Conservation (phyloP, 37 sponge, comb jelly and placozoan genomes). For the Chondrilla cf. caribensis region DNA sequence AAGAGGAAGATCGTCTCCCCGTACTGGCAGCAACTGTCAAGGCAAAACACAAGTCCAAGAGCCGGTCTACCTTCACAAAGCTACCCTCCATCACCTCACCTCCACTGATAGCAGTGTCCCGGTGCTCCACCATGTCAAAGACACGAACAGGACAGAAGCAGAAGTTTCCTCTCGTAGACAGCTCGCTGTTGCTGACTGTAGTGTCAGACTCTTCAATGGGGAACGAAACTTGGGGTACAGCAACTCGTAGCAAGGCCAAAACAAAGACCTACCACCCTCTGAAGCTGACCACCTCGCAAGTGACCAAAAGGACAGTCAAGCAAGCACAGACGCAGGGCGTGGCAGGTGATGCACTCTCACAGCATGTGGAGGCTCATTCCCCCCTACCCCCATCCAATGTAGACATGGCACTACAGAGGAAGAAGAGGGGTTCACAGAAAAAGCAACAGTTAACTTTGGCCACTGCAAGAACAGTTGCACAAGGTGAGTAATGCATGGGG, state of each 20-base stretch:
- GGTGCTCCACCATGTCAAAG: slow-evolving; percentile 18
- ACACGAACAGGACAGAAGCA: neutral
- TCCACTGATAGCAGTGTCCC: slow-evolving; percentile 41
- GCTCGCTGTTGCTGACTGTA: neutral
- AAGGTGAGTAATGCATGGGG: neutral
- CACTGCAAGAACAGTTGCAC: neutral
- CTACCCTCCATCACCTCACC: neutral
- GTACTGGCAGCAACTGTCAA: neutral
- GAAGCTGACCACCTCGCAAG: slow-evolving; percentile 18
- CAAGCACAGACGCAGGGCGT: neutral
- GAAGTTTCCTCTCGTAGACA: neutral
- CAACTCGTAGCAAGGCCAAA: neutral
- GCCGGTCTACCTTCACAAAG: neutral
- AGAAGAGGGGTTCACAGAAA: neutral
- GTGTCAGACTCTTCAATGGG: neutral
- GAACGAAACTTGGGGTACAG: neutral
- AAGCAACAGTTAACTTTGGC: neutral
- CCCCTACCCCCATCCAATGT: neutral
- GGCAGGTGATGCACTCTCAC: too few species aligned
- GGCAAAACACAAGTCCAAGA: neutral
- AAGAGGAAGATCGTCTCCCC: neutral
- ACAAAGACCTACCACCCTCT: neutral
- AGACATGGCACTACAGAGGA: neutral
- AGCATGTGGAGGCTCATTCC: too few species aligned
- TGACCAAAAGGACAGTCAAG: neutral